phyloP scores from a whole-genome alignment of 1,140 invertebrate species.

The Caenorhabditis remanei region DNA sequence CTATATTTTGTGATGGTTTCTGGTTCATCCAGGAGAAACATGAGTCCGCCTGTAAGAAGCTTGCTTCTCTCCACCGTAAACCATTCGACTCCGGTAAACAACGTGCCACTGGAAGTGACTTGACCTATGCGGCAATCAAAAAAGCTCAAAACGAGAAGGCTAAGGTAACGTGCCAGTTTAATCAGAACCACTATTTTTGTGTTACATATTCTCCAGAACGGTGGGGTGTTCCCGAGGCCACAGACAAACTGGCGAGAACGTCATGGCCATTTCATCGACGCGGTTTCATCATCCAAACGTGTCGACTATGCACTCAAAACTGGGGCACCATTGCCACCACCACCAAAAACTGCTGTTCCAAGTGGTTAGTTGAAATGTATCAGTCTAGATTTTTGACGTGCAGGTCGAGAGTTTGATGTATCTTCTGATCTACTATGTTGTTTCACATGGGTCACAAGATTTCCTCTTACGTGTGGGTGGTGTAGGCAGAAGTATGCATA shows the following conservation, averaged over 20 bases:
- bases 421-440: too few relatives aligned
- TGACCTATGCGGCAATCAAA: conserved; percentile 58
- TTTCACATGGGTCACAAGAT: too few relatives aligned
- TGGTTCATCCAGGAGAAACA: conserved; percentile 81
- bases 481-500: not conserved
- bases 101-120: conserved; percentile 85
- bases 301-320: conserved; percentile 87
- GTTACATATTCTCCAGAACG: conserved; percentile 58
- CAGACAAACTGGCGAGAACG: conserved; percentile 89
- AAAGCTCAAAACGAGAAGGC: conserved; percentile 83
- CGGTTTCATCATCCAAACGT: conserved; percentile 89
- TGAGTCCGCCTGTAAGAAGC: conserved; percentile 86
- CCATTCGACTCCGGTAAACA: conserved; percentile 88
- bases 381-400: not conserved
- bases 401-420: not conserved
- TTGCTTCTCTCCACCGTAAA: conserved; percentile 82
- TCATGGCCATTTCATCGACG: conserved; percentile 90
- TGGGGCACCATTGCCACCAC: conserved; percentile 91
- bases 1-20: not conserved
- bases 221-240: conserved; percentile 77
- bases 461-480: too few relatives aligned
- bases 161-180: conserved; percentile 81
- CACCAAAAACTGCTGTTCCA: conserved; percentile 80
- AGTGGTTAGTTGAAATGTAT: conserved; percentile 60
- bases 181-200: conserved; percentile 70